Evolutionary conservation across 2,797 vertebrate genomes (phyloP), one percentile per base, ranked within the genome.

Genomic region (Neosilurus hyrtlii): DNA sequence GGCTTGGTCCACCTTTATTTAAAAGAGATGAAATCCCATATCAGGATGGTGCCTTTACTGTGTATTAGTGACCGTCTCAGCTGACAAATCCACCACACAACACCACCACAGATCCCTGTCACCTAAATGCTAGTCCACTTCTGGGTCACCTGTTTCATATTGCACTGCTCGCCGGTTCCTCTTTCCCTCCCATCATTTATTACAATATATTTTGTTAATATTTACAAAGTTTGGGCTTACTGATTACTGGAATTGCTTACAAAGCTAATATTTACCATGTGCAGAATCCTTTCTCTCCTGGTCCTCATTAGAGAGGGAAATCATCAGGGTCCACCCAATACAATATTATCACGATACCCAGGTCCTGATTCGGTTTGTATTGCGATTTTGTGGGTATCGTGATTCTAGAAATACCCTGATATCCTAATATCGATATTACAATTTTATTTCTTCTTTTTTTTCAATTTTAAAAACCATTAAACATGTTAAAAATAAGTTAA

Each of bases 91-190:
- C 73, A 75, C 30, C 26, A 20, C 12, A 49, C 12, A 62, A 7
- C 18, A 22, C 52, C 35, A 15, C n/a, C n/a, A n/a, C n/a, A 43
- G 54, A 43, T 77, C 5, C 35, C 43, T 18, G 2, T 65, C 5
- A 78, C 76, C 43, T 52, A 59, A 24, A 51, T 63, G 16, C 22
- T 51, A 24, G 37, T 77, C 15, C 37, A 62, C 59, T 11, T 37
- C 54, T 63, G 14, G 59, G 37, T 63, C 75, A 77, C 37, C 35
- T 63, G 61, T 51, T 78, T 51, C 37, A 63, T 18, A 65, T 65
- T 51, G 1, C 9, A 18, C 37, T 43, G 37, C 37, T 43, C 37
- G 6, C 37, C 2, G 2, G 37, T 2, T 26, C 59, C 15, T 63
- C 22, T 37, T 35, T 78, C 11, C 49, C 57, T 49, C 7, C 16